Conservation (phyloP, 2,797 vertebrate genomes). For the Emydoidea blandingii region DNA sequence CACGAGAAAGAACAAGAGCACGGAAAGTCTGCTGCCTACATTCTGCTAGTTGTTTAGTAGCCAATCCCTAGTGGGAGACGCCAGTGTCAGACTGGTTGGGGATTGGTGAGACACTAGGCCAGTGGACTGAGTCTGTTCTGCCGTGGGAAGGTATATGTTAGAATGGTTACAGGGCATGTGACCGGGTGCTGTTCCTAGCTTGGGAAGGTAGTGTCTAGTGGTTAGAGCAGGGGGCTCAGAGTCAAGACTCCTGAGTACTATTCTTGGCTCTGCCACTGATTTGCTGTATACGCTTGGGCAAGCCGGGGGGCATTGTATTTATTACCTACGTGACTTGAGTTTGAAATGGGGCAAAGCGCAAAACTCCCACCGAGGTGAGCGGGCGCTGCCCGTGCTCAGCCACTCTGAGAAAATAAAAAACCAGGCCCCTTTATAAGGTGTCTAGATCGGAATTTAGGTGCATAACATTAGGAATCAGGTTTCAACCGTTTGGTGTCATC, state of each 20-base stretch:
- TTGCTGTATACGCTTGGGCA: not conserved
- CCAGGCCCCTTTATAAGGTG: not conserved
- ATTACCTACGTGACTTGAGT: not conserved
- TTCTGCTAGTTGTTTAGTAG: not conserved
- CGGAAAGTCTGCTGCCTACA: not conserved
- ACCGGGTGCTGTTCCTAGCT: not conserved
- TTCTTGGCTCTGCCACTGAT: not conserved
- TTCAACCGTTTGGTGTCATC: not conserved
- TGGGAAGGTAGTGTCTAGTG: not conserved
- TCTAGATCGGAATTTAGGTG: conserved; percentile 5
- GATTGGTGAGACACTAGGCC: not conserved
- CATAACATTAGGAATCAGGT: not conserved
- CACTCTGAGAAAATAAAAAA: not conserved
- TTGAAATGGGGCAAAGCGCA: not conserved
- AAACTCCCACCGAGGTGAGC: not conserved
- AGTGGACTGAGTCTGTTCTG: not conserved
- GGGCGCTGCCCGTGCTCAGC: not conserved
- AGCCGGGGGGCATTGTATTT: rapidly evolving
- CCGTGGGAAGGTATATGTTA: rapidly evolving
- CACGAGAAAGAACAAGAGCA: not conserved
- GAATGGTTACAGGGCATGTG: not conserved
- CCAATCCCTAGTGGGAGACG: not conserved
- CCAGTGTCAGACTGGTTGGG: not conserved
- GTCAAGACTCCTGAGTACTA: rapidly evolving
- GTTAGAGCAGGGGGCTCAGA: not conserved